Evolutionary conservation across 2,113 vertebrate species (phyloP), one percentile per base, ranked within the genome.

Genomic region (Cinclus mexicanus): DNA sequence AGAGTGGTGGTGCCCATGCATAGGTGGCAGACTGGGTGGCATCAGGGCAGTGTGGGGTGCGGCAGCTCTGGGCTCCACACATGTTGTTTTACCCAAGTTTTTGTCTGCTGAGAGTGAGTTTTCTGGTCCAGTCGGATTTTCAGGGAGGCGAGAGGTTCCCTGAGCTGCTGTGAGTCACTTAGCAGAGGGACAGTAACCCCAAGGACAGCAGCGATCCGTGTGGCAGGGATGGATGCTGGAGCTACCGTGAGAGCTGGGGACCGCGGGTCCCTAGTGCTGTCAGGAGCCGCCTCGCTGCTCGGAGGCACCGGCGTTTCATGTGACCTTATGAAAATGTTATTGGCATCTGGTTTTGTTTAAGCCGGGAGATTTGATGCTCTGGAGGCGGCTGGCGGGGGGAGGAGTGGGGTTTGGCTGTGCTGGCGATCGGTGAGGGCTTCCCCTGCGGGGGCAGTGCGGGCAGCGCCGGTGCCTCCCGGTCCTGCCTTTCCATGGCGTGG

Each of bases 301-400:
- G 0, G 49, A 86, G 81, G 86, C 77, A 72, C 77, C 17, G 37
- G 5, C 4, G 22, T 23, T 94, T 90, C 83, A 57, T 90, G 35
- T 91, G 93, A 92, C 92, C 94, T 90, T 92, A 75, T 33, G 78
- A 84, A 89, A 95, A 94, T 3, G 84, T 93, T 90, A 26, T 29
- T 92, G 90, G 96, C 94, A 96, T 96, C 96, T 96, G 95, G 96
- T 96, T 96, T 93, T 92, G 65, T 87, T 97, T 94, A 96, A 91
- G 75, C 63, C 0, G 37, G 80, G 93, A 91, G 95, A 94, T 93
- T 50, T 67, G 91, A 84, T 20, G 39, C 83, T 61, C 64, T 46
- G 81, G 53, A 56, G 65, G 60, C 9, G 28, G 53, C 79, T 47
- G 75, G 52, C 0, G 19, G 78, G 35, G 42, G 74, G 37, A 55